Percentiles rank a stretch among this genome's conserved stretches.
These are phyloP conservation scores for Agrotis clavis DNA, from an alignment of 2,888 invertebrate genomes.

Conservation along the genomic window DNA sequence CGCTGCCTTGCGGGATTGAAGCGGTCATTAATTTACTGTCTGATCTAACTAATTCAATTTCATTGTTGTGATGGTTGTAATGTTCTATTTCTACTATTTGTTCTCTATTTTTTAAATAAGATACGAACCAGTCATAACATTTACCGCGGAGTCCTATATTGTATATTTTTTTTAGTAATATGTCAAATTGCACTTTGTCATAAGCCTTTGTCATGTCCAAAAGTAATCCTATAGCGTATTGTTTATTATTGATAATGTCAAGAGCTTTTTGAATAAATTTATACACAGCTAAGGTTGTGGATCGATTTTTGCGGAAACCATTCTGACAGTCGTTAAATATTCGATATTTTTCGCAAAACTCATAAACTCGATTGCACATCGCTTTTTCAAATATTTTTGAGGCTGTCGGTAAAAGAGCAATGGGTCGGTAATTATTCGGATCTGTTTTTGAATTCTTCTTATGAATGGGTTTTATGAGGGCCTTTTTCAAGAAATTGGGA, in stretches of 20 bases:
- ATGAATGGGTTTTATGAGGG: too few relatives aligned
- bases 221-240: not conserved
- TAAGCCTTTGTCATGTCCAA: not conserved
- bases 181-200: not conserved
- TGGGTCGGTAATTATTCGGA: too few relatives aligned
- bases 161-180: not conserved
- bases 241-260: not conserved
- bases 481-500: not conserved
- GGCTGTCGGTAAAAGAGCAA: too few relatives aligned
- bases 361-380: too few relatives aligned
- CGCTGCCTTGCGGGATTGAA: too few relatives aligned
- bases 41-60: too few relatives aligned
- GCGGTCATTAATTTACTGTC: too few relatives aligned
- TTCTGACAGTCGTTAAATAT: constrained; percentile 1
- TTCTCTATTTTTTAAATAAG: too few relatives aligned
- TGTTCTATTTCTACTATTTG: not conserved
- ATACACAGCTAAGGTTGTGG: not conserved
- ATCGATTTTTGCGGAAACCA: not conserved
- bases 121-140: too few relatives aligned
- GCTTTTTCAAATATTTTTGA: too few relatives aligned
- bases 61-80: too few relatives aligned
- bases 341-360: not conserved
- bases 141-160: not conserved
- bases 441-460: too few relatives aligned
- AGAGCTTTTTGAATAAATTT: constrained; percentile 1